Conservation (phyloP, 1,140 invertebrate species). For the Lasioglossum baleicum region DNA sequence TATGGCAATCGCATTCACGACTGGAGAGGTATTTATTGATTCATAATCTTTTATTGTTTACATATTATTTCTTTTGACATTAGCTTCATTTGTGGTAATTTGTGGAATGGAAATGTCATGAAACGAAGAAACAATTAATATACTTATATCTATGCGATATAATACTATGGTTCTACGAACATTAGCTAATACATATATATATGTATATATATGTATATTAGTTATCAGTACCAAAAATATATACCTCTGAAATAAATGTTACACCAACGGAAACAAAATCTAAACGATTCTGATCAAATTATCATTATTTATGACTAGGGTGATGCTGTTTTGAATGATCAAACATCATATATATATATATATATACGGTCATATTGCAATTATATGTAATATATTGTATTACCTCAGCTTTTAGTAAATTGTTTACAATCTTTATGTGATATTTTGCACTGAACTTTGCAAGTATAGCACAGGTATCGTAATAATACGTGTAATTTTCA, state of each 20-base stretch:
- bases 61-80: background rate
- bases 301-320: background rate
- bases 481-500: conserved; percentile 22
- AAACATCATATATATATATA: background rate
- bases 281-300: background rate
- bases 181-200: background rate
- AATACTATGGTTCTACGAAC: background rate
- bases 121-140: background rate
- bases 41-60: background rate
- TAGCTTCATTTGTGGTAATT: background rate
- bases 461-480: conserved; percentile 34
- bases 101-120: background rate
- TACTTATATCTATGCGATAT: background rate
- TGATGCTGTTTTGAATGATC: background rate
- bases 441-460: conserved; percentile 4
- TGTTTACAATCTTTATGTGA: background rate
- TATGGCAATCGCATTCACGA: background rate
- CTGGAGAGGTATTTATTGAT: background rate
- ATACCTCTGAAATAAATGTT: background rate
- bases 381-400: background rate
- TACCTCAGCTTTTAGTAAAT: conserved; percentile 2
- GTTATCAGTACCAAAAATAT: background rate
- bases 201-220: background rate
- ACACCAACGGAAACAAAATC: background rate
- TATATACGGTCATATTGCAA: too few relatives aligned